These are phyloP conservation scores for Syngnathoides biaculeatus DNA, from an alignment of 2,113 vertebrate genomes.

Conservation along the genomic window DNA sequence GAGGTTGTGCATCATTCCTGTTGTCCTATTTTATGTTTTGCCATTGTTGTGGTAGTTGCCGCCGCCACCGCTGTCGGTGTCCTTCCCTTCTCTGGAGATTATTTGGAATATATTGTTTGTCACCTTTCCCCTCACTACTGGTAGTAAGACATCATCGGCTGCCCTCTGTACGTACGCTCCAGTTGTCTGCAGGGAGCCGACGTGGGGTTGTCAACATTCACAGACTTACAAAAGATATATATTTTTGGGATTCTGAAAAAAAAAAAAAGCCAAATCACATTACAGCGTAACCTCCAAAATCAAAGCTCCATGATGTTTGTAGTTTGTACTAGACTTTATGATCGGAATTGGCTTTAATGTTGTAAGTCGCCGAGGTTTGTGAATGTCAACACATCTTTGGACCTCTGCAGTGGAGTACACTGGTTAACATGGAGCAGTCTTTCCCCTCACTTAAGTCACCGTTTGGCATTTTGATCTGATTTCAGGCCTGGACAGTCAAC, in stretches of 20 bases:
- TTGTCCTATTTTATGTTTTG: slow-evolving; percentile 80
- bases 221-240: slow-evolving; percentile 4
- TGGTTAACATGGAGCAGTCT: slow-evolving; percentile 50
- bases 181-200: slow-evolving; percentile 51
- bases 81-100: slow-evolving; percentile 56
- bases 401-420: slow-evolving; percentile 32
- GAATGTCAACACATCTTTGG: slow-evolving; percentile 36
- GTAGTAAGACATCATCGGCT: slow-evolving; percentile 51
- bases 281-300: not conserved
- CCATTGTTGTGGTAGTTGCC: slow-evolving; percentile 72
- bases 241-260: too few relatives aligned
- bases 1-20: slow-evolving; percentile 87
- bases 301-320: not conserved
- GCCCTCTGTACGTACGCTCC: slow-evolving; percentile 44
- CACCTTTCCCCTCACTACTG: slow-evolving; percentile 59
- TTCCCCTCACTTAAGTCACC: slow-evolving; percentile 31
- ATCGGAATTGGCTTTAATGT: too few relatives aligned
- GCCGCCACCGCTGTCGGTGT: slow-evolving; percentile 69
- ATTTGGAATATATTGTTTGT: slow-evolving; percentile 58
- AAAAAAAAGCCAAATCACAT: not conserved
- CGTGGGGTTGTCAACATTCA: slow-evolving; percentile 37
- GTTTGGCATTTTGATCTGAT: slow-evolving; percentile 25
- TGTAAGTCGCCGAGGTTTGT: too few relatives aligned
- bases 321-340: too few relatives aligned
- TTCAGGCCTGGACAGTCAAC: not conserved